Conservation (phyloP, 2,888 invertebrate species). For the Eurytoma californica region DNA sequence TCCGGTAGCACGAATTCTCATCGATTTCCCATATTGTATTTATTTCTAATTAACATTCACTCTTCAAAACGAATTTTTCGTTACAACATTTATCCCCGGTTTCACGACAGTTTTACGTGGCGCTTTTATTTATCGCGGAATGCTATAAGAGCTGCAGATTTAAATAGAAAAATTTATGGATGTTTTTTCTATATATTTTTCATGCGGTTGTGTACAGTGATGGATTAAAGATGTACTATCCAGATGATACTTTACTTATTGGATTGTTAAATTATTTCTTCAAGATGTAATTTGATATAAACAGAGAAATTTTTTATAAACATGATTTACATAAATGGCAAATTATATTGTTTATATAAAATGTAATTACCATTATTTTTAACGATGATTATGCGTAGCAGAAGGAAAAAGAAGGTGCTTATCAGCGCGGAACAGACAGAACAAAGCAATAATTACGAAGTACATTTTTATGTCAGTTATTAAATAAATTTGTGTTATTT, state of each 20-base stretch:
- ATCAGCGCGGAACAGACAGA: slow-evolving; percentile 61
- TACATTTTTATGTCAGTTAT: slow-evolving; percentile 15
- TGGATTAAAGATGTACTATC: too few species aligned
- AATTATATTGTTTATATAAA: slow-evolving; percentile 32
- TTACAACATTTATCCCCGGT: too few species aligned
- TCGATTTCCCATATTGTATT: slow-evolving; percentile 26
- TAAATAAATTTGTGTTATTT: slow-evolving; percentile 27
- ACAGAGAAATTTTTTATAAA: slow-evolving; percentile 15
- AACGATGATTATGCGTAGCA: slow-evolving; percentile 11
- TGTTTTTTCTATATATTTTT: too few species aligned
- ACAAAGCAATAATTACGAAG: slow-evolving; percentile 59
- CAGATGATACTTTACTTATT: too few species aligned
- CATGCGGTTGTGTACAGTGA: too few species aligned
- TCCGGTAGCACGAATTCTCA: slow-evolving; percentile 61
- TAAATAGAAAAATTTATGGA: too few species aligned
- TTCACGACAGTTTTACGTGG: too few species aligned
- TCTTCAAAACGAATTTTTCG: not conserved
- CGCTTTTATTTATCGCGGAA: too few species aligned
- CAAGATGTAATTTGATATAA: not conserved
- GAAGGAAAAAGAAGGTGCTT: slow-evolving; percentile 13
- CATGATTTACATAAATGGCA: slow-evolving; percentile 7
- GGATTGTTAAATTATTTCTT: too few species aligned
- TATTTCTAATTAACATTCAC: slow-evolving; percentile 28
- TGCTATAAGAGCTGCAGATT: too few species aligned
- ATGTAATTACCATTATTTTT: slow-evolving; percentile 24